These are phyloP conservation scores for Callaeas wilsoni DNA, from an alignment of 2,113 vertebrate species.

Conservation along the genomic window DNA sequence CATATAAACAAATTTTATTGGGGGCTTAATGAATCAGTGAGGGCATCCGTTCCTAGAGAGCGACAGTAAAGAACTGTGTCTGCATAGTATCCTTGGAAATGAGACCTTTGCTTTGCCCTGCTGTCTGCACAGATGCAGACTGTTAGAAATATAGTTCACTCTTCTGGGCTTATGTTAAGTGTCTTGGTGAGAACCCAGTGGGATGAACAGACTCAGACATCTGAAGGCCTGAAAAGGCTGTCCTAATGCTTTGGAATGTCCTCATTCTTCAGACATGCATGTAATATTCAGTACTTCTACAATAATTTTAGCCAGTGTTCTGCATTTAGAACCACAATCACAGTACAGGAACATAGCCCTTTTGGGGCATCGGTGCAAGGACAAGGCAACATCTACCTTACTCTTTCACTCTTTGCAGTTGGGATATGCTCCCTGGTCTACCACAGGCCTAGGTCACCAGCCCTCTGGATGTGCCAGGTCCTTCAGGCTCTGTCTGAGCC, in stretches of 20 bases:
- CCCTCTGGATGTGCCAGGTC: neutral
- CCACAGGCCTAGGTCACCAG: neutral
- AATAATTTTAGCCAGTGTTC: neutral
- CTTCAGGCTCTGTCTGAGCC: neutral
- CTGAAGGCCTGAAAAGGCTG: neutral
- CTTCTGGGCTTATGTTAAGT: neutral
- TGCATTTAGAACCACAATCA: neutral
- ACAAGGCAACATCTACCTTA: neutral
- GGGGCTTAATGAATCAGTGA: slow-evolving; percentile 13
- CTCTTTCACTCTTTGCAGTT: neutral
- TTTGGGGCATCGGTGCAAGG: neutral
- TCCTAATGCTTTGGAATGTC: neutral
- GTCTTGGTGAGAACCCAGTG: neutral
- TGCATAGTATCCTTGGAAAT: slow-evolving; percentile 2
- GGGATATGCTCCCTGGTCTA: neutral
- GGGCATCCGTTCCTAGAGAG: neutral
- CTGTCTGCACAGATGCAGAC: neutral
- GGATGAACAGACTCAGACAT: fast-evolving
- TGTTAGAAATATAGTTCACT: neutral
- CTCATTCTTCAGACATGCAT: neutral
- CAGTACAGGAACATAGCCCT: neutral
- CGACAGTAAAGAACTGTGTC: neutral
- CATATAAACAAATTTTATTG: slow-evolving; percentile 66
- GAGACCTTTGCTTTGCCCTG: neutral
- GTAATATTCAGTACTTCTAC: neutral